Percentiles rank a stretch among this genome's conserved stretches.
Conservation (phyloP, 2,888 invertebrate species). For the Philereme transversata region DNA sequence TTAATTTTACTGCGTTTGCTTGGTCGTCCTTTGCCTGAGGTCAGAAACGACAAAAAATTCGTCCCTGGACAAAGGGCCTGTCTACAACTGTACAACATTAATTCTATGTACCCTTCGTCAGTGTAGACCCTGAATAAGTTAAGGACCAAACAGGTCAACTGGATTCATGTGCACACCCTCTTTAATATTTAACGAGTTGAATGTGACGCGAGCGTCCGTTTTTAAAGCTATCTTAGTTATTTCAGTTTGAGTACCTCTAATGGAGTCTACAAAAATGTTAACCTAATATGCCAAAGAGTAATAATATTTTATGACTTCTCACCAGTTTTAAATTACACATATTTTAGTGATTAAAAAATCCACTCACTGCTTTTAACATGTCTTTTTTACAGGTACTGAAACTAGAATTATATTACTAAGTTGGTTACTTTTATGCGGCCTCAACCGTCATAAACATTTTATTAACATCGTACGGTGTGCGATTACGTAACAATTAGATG, state of each 20-base stretch:
- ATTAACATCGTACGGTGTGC: conserved; percentile 16
- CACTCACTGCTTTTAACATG: too few relatives aligned
- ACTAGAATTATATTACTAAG: too few relatives aligned
- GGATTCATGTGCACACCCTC: conserved; percentile 54
- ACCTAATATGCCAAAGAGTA: too few relatives aligned
- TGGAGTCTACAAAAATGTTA: too few relatives aligned
- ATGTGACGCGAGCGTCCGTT: conserved; percentile 9
- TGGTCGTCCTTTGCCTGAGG: conserved; percentile 47
- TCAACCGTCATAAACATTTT: conserved; percentile 1
- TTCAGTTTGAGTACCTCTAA: too few relatives aligned
- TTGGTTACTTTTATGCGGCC: too few relatives aligned
- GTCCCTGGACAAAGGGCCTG: conserved; percentile 39
- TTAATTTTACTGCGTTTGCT: conserved; percentile 16
- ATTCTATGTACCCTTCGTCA: conserved; percentile 39
- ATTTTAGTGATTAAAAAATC: too few relatives aligned
- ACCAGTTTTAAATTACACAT: too few relatives aligned
- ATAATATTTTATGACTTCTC: too few relatives aligned
- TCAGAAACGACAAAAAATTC: conserved; percentile 43
- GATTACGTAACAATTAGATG: conserved; percentile 52
- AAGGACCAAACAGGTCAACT: conserved; percentile 56
- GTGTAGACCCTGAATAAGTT: conserved; percentile 51
- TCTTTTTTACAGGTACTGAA: too few relatives aligned
- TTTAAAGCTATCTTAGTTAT: too few relatives aligned
- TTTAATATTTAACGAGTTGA: conserved; percentile 58
- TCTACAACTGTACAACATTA: conserved; percentile 37